Base-by-base conservation (phyloP, 2,888 invertebrate genomes). In the Lymantria dispar region DNA sequence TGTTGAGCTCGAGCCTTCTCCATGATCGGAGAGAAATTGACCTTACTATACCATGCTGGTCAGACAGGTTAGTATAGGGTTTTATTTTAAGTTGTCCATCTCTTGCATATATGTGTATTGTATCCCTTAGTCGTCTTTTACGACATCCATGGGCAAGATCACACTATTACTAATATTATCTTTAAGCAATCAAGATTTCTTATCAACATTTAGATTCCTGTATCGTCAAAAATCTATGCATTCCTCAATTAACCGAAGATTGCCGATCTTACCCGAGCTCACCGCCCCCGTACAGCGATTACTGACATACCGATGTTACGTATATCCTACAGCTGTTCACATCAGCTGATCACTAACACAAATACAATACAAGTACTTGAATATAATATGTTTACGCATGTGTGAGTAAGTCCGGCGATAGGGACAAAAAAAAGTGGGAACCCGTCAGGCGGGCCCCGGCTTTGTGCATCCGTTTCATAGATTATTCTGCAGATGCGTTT, bases 291-390 rank as follows among this genome's bases (percentile, higher is more conserved):
- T 3, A 38, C 33, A 42, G 15, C 42, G 30, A 48, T 43, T 47
- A 41, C 33, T 50, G 58, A 62, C 70, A 71, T 67, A 64, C 72
- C 69, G 50, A 47, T 48, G 52, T 58, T 65, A 73, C 72, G 64
- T 60, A 51, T 60, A 22, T 55, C 76, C 68, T 22, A 78, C 85
- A 85, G 83, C 84, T 86, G 85, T 80, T 74, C 40, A 44, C 67
- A 73, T 86, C 85, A 86, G 85, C 85, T 86, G 85, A 86, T 85
- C 74, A 54, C 84, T 71, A 81, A 83, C 74, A 62, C 2, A 37
- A 30, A 12, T 10, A 38, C 9, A 30, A 31, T 67, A 50, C 40
- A 48, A 48, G 54, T 49, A 43, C 56, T 66, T 65, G 50, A 58
- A 56, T 52, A 58, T 52, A n/a, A 43, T 33, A 45, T 48, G 72